phyloP scores from a whole-genome alignment of 2,797 vertebrate species.

The Etheostoma perlongum region DNA sequence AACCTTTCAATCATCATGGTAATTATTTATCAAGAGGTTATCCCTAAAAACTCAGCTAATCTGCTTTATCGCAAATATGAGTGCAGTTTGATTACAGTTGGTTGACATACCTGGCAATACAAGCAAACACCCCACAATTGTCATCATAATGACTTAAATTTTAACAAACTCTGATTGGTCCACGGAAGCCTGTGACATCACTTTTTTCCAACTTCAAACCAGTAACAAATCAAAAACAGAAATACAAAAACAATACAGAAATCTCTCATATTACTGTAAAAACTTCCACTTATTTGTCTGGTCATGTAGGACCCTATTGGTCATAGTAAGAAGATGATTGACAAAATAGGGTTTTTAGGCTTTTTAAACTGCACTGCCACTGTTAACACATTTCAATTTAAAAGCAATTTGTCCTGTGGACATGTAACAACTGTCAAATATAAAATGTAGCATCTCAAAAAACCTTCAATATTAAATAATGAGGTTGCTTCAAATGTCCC shows the following conservation, averaged over 20 bases:
- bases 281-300: neutral
- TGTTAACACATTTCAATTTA: constrained; percentile 19
- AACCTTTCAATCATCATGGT: neutral
- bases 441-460: constrained; percentile 38
- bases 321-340: neutral
- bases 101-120: neutral
- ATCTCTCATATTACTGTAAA: neutral
- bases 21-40: neutral
- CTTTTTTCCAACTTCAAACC: neutral
- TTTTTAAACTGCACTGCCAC: neutral
- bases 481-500: constrained; percentile 87
- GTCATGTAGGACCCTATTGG: neutral
- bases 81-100: neutral
- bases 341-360: neutral
- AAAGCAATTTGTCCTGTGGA: constrained; percentile 34
- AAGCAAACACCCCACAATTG: neutral
- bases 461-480: constrained; percentile 58
- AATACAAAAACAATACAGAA: no score
- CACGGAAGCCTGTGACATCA: neutral
- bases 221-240: neutral
- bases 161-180: neutral
- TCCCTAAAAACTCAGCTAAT: neutral
- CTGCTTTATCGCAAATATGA: neutral
- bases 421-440: constrained; percentile 27
- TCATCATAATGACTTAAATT: neutral